Percentiles rank a stretch among this genome's conserved stretches.
phyloP scores from a whole-genome alignment of 1,140 invertebrate genomes.

The Apis mellifera region DNA sequence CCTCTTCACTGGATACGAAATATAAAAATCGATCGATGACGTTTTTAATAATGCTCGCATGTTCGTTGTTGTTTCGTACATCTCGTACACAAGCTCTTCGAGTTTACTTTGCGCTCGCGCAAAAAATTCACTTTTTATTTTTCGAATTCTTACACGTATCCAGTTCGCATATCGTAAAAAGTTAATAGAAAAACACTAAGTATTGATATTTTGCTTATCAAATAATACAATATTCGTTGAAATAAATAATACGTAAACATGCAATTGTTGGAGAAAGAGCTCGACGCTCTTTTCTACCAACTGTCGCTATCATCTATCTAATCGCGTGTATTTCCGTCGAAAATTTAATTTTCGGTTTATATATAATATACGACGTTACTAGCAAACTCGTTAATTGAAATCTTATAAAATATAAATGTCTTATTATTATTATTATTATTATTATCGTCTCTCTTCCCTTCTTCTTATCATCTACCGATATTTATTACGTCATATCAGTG shows the following conservation, averaged over 20 bases:
- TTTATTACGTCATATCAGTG: not conserved
- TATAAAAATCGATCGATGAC: constrained; percentile 42
- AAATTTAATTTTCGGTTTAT: not conserved
- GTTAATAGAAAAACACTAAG: constrained; percentile 7
- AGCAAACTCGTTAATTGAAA: constrained; percentile 4
- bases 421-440: constrained; percentile 16
- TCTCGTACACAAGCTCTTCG: not conserved
- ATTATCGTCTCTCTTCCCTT: not conserved
- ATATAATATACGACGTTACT: not conserved
- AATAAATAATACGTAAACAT: constrained; percentile 34
- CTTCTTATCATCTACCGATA: not conserved
- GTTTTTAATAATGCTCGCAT: constrained; percentile 23
- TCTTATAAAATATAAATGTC: constrained; percentile 33
- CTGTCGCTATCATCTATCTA: not conserved
- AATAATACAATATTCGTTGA: constrained; percentile 22
- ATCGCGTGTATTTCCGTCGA: not conserved
- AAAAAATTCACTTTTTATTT: not conserved
- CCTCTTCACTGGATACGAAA: constrained; percentile 30
- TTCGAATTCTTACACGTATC: not conserved
- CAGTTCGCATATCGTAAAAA: constrained; percentile 4
- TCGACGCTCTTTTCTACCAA: not conserved
- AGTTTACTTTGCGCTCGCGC: not conserved
- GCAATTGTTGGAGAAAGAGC: not conserved
- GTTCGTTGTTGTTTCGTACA: no score
- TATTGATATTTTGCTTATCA: not conserved